Base-by-base conservation (phyloP, 2,888 invertebrate species). In the Tuberolachnus salignus region DNA sequence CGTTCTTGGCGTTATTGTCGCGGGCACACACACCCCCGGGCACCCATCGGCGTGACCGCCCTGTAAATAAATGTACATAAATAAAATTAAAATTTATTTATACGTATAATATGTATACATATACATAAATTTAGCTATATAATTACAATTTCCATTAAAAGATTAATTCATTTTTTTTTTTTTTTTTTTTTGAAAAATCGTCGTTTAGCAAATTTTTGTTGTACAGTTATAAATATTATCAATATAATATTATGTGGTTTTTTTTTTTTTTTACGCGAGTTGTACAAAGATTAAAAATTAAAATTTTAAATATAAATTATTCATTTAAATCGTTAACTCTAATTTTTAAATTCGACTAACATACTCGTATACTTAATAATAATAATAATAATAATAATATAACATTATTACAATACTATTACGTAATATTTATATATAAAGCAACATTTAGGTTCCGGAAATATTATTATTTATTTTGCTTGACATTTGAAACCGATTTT, bases 201-300 rank as follows among this genome's bases (percentile, higher is more conserved):
- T 53, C 55, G 49, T 69, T 69, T 78, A 78, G 78, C 49, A 51
- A 69, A 78, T 51, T 69, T 59, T 78, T 34, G 4, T 67, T 78
- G 78, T 78, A 78, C 69, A 78, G 49, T 51, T 14, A 51, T 11
- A 19, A 49, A 57, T 19, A 57, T n/a, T 71, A 46, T n/a, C 55
- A 70, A n/a, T n/a, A n/a, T n/a, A n/a, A n/a, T 42, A 34, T 70
- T 51, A 59, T 67, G 57, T 67, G 75, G 53, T 75, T 75, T 66
- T n/a, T n/a, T n/a, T n/a, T n/a, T n/a, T n/a, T n/a, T n/a, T 74
- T 67, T 66, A 49, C 67, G 49, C 23, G 74, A 57, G 67, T 46
- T 61, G 59, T 69, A 59, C 19, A 75, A 57, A 75, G 42, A 34
- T 34, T 34, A 53, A 53, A 57, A 42, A 71, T 21, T 13, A 19